Evolutionary conservation across 2,797 vertebrate genomes (phyloP), one percentile per base, ranked within the genome.

Genomic region (Microctenopoma stevenorrisi): DNA sequence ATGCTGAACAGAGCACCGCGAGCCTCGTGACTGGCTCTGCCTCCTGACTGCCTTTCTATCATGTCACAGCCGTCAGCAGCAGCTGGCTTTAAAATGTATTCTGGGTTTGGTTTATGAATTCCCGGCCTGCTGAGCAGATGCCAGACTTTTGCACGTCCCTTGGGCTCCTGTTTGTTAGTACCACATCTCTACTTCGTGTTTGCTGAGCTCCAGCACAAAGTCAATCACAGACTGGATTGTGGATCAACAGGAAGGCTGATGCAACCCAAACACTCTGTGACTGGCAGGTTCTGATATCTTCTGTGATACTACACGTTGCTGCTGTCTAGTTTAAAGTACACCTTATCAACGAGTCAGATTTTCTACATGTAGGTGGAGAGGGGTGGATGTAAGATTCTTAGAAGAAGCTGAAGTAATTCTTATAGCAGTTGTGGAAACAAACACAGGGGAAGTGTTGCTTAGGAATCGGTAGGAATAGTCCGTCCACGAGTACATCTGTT

Each of bases 61-160:
- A 78, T 59, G 82, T 63, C 12, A 48, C 82, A 81, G 81, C 82
- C 76, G 69, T 86, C 78, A 59, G 74, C 2, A 11, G 80, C 89
- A 89, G 84, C 87, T 87, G 88, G 86, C 82, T 88, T 84, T 87
- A 83, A 85, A 83, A 87, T 63, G 78, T 76, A 56, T 78, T 78
- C 81, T 79, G 80, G 84, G 79, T 86, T 70, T 82, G 68, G 77
- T 89, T 85, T 86, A 85, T 84, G 77, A 88, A 88, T 86, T 84
- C 81, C 83, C 83, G 87, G 76, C 77, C 74, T 84, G 82, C 68
- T 8, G 56, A 86, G 79, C 89, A 89, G 88, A 89, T 85, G 89
- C 79, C 84, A 87, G 82, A 78, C 65, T 79, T 76, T 72, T 70
- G 78, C 28, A 0, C 1, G 16, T 85, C 79, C 85, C 86, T 28